Conservation (phyloP, 2,888 invertebrate species). For the Ophion slaviceki region DNA sequence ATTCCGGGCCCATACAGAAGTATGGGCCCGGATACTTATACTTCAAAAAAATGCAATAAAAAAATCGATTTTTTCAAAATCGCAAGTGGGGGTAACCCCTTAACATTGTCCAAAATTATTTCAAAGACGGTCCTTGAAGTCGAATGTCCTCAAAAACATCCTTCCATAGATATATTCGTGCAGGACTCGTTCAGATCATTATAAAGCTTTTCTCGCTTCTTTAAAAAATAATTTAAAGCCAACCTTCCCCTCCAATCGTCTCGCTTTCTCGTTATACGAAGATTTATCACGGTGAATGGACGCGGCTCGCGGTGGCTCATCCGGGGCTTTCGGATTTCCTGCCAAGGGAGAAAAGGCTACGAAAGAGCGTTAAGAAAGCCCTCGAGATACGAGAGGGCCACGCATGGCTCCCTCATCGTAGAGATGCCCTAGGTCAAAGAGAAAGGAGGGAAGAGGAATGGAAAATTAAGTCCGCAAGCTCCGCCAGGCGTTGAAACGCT, state of each 20-base stretch:
- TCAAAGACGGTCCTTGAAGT: too few relatives aligned
- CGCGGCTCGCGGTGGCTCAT: conserved; percentile 47
- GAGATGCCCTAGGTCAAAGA: not conserved
- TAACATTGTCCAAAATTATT: too few relatives aligned
- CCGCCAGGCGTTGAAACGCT: conserved; percentile 17
- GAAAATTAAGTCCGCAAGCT: conserved; percentile 53
- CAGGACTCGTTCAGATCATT: not conserved
- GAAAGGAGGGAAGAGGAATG: conserved; percentile 6
- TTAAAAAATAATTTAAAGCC: conserved; percentile 34
- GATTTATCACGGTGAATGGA: conserved; percentile 57
- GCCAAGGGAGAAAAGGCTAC: conserved; percentile 24
- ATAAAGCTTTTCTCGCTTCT: conserved; percentile 38
- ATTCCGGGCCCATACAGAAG: too few relatives aligned
- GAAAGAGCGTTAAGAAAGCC: conserved; percentile 29
- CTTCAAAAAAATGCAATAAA: too few relatives aligned
- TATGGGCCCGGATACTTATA: too few relatives aligned
- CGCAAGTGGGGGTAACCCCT: too few relatives aligned
- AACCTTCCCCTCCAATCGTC: conserved; percentile 1
- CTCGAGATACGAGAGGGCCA: conserved; percentile 33
- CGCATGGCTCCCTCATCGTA: conserved; percentile 19
- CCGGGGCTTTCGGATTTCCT: conserved; percentile 45
- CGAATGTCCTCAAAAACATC: too few relatives aligned
- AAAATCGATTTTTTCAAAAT: too few relatives aligned
- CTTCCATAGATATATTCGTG: not conserved
- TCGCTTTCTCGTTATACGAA: conserved; percentile 51